Conservation (phyloP, 92 coral and sea anemone species). For the Epizoanthus fatuus region DNA sequence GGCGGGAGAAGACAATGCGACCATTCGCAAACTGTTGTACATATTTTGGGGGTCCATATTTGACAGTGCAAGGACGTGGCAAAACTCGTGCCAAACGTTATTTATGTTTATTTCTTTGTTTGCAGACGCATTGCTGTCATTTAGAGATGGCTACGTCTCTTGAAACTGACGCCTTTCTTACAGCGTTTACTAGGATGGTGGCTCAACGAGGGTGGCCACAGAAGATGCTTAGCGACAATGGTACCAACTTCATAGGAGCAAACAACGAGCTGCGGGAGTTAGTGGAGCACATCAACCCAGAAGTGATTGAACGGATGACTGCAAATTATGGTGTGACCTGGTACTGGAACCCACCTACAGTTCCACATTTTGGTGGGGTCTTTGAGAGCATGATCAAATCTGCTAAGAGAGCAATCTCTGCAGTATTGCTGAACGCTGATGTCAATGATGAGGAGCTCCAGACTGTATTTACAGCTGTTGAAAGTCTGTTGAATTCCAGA, state of each 20-base stretch:
- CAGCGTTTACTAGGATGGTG: constrained; percentile 61
- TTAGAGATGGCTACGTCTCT: no score
- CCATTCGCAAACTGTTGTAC: no score
- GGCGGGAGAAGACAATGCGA: no score
- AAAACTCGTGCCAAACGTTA: no score
- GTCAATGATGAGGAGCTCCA: constrained; percentile 56
- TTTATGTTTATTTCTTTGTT: no score
- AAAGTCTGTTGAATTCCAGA: constrained; percentile 55
- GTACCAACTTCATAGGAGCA: constrained; percentile 56
- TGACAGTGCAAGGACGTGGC: no score
- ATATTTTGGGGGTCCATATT: no score
- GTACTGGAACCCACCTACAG: constrained; percentile 72
- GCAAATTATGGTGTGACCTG: constrained; percentile 56
- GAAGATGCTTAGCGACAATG: constrained; percentile 72
- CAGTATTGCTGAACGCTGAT: constrained; percentile 52
- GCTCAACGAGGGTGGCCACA: constrained; percentile 74
- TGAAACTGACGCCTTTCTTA: no score
- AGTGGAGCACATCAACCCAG: constrained; percentile 22
- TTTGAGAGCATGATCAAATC: constrained; percentile 70
- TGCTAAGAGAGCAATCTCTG: constrained; percentile 64
- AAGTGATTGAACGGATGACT: neutral
- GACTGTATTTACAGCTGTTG: constrained; percentile 49
- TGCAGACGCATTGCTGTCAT: no score
- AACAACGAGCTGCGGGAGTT: constrained; percentile 29
- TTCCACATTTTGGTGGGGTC: constrained; percentile 77